Evolutionary conservation across 1,140 invertebrate genomes (phyloP), one percentile per base, ranked within the genome.

Genomic region (Drosophila pectinifera): DNA sequence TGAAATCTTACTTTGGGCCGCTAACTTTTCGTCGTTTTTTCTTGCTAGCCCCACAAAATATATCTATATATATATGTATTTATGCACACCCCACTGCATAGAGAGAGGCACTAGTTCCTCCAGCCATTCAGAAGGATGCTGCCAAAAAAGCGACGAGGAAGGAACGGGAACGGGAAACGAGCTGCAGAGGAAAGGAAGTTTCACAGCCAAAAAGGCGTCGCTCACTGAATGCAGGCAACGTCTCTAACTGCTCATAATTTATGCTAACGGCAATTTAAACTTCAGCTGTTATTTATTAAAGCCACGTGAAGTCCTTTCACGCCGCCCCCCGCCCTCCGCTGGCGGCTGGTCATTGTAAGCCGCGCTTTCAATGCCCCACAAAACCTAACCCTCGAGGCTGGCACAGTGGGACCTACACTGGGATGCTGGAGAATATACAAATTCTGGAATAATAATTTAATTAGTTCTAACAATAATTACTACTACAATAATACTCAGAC

Each of bases 211-310:
- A 74, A 64, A 64, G 70, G 80, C 75, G 76, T 73, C 78, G 76
- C 69, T 48, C 80, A 54, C 73, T 83, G 80, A 68, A 58, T 84
- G 80, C 78, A 72, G 64, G 57, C 72, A 73, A 70, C 81, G 51
- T 54, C 79, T 82, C 79, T 79, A 79, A 88, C 83, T 88, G 76
- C 79, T 86, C 79, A 86, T 86, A 86, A 88, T 86, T 86, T 88
- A 88, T 86, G 83, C 83, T 86, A 86, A 86, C 83, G 83, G 83
- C 83, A 86, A 86, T 88, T 86, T 86, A 83, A 88, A 86, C 83
- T 86, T 88, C 31, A 74, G 65, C 84, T 82, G 83, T 86, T 86
- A 88, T 86, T 86, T 86, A 86, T 86, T 86, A 88, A 86, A 83
- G 70, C 61, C 78, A 34, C 48, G 55, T 63, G 26, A 67, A 85